Evolutionary conservation across 2,797 vertebrate species (phyloP), one percentile per base, ranked within the genome.

Genomic region (Lithobates sylvaticus): DNA sequence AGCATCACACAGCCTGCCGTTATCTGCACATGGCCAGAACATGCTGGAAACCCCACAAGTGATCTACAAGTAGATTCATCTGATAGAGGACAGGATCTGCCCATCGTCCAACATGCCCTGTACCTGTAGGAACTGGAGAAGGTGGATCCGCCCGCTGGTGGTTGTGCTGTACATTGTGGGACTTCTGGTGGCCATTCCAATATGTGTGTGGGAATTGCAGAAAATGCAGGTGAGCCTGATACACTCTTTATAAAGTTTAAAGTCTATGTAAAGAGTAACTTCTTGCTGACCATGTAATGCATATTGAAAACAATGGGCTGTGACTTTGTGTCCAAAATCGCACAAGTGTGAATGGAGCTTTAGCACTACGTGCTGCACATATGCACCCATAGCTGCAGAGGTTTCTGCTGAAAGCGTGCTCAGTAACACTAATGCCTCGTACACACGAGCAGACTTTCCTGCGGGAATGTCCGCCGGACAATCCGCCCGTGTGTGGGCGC

Each of bases 121-220:
- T 92, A 97, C 97, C 54, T 98, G 95, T 92, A 96, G 96, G 75
- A 97, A 99, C 93, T 99, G 98, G 98, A 97, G 97, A 86, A 93
- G 95, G 82, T 99, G 97, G 98, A 99, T 99, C 82, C 95, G 97
- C 78, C 97, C 97, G 27, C 91, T 99, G 90, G 97, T 97, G 47
- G 95, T 96, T 34, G 84, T 97, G 32, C 84, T 99, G 61, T 99
- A 99, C 83, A 92, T 97, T 34, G 88, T 96, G 89, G 92, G 96
- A 83, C 91, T 99, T 12, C 82, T 98, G 78, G 95, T 98, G 81
- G 96, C 96, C 3, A 91, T 99, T 78, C 97, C 97, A 0, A 83
- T 99, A 0, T 97, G 96, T 91, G 91, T 98, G 32, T 99, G 96
- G 98, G 96, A 99, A 73, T 91, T 99, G 86, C 97, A 98, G 91